Conservation (phyloP, 2,113 vertebrate genomes). For the Engraulis encrasicolus region DNA sequence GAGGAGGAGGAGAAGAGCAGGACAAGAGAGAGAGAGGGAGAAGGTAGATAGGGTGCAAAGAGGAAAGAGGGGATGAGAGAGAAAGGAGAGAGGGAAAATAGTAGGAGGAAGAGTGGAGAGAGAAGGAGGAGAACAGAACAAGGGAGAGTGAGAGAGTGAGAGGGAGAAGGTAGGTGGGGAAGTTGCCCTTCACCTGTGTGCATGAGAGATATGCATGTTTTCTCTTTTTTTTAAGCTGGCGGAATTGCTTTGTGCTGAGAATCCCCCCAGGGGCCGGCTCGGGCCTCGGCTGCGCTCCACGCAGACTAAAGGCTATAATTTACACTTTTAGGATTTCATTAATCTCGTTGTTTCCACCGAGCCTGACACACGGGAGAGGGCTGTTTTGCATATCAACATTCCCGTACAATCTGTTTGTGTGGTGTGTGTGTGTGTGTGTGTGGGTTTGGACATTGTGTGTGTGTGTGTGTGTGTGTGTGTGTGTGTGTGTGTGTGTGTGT, state of each 20-base stretch:
- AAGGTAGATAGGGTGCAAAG: slow-evolving; percentile 41
- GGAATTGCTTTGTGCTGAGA: slow-evolving; percentile 78
- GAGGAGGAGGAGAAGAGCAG: no score
- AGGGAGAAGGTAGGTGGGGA: slow-evolving; percentile 64
- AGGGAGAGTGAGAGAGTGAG: neutral
- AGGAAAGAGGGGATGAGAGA: slow-evolving; percentile 45
- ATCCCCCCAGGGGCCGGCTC: slow-evolving; percentile 70
- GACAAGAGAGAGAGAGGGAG: no score
- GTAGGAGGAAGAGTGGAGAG: no score
- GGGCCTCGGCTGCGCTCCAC: slow-evolving; percentile 66
- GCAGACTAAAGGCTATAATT: slow-evolving; percentile 79
- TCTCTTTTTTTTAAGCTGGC: slow-evolving; percentile 74
- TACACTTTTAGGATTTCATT: slow-evolving; percentile 84
- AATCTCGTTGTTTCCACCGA: slow-evolving; percentile 72
- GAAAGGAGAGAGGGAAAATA: no score
- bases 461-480: neutral
- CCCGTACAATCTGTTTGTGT: slow-evolving; percentile 43
- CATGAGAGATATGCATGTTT: slow-evolving; percentile 72
- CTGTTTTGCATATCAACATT: slow-evolving; percentile 82
- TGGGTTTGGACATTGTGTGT: neutral
- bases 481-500: no score
- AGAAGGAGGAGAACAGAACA: no score
- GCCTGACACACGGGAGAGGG: slow-evolving; percentile 79
- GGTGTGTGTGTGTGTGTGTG: neutral
- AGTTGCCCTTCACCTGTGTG: slow-evolving; percentile 80